Conservation (phyloP, 2,888 invertebrate species). For the Suillia variegata region DNA sequence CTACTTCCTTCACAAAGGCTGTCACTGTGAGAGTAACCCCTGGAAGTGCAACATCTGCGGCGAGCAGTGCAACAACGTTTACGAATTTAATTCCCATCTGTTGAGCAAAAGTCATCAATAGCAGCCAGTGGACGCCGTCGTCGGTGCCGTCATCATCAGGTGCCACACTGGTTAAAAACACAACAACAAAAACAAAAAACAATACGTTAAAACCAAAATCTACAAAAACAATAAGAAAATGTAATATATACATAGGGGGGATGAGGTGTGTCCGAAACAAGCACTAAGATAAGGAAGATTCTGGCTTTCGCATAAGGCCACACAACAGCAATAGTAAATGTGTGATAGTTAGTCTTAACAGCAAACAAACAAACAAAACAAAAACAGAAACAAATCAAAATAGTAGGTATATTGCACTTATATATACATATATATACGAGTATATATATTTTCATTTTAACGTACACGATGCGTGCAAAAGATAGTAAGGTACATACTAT, state of each 20-base stretch:
- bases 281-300: not conserved
- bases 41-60: slow-evolving; percentile 98
- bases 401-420: not conserved
- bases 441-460: not conserved
- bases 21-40: slow-evolving; percentile 96
- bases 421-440: not conserved
- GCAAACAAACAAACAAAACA: no score
- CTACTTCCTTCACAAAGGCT: slow-evolving; percentile 96
- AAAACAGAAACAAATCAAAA: slow-evolving; percentile 2
- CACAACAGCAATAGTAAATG: slow-evolving; percentile 29
- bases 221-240: no score
- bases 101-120: slow-evolving; percentile 91
- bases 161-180: not conserved
- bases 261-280: not conserved
- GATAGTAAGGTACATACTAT: not conserved
- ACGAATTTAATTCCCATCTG: slow-evolving; percentile 96
- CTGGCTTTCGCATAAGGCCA: slow-evolving; percentile 7
- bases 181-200: no score
- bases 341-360: slow-evolving; percentile 40
- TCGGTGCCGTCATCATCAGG: slow-evolving; percentile 20
- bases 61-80: slow-evolving; percentile 91
- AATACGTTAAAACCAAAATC: no score
- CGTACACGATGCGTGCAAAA: not conserved
- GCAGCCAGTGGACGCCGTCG: slow-evolving; percentile 52
- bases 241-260: slow-evolving; percentile 6